Evolutionary conservation across 1,140 invertebrate species (phyloP).

Genomic region (Drosophila ercepeae): DNA sequence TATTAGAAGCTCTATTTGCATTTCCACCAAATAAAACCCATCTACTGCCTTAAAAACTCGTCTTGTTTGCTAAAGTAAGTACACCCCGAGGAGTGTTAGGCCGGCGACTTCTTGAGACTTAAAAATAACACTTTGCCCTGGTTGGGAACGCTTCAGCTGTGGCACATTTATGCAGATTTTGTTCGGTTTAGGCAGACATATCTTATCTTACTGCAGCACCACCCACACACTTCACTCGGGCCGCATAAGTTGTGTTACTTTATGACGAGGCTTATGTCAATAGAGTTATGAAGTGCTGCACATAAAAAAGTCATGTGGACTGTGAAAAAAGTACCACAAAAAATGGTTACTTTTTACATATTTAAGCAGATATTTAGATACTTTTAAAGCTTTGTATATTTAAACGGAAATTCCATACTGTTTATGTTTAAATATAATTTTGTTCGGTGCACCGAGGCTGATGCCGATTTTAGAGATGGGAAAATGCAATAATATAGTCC

Average conservation of each 20-base stretch:
- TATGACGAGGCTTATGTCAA: constrained; percentile 43
- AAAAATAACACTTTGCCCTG: constrained; percentile 22
- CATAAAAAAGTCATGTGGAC: not conserved
- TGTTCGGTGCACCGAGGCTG: not conserved
- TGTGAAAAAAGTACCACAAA: no score
- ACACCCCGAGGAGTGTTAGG: not conserved
- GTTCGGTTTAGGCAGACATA: constrained; percentile 36
- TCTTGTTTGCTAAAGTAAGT: constrained; percentile 2
- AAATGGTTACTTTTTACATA: no score
- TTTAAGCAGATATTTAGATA: no score
- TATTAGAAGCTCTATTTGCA: not conserved
- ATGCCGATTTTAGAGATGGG: constrained; percentile 9
- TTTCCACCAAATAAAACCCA: not conserved
- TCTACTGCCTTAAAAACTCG: not conserved
- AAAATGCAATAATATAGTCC: constrained; percentile 30
- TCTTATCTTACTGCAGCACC: constrained; percentile 52
- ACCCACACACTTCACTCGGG: constrained; percentile 44
- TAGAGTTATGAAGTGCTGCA: constrained; percentile 35
- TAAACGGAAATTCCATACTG: no score
- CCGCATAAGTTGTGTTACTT: constrained; percentile 35
- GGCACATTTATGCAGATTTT: constrained; percentile 56
- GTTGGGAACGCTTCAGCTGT: constrained; percentile 39
- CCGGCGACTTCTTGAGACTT: constrained; percentile 23
- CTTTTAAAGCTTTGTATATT: no score
- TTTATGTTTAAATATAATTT: not conserved